These are phyloP conservation scores for Eurois occulta DNA, from an alignment of 2,888 invertebrate species.

Conservation along the genomic window DNA sequence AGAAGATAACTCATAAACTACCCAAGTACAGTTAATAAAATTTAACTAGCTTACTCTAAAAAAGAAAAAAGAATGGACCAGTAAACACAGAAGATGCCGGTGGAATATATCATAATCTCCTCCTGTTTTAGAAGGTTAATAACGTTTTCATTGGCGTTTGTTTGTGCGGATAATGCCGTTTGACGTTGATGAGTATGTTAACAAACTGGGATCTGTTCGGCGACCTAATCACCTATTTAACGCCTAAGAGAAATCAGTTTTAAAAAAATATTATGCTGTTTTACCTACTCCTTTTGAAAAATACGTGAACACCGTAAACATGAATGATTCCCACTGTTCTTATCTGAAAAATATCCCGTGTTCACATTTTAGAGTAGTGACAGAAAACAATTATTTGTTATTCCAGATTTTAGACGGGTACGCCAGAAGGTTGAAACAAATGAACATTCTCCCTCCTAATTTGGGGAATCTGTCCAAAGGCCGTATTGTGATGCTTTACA, in stretches of 20 bases:
- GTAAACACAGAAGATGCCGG: no score
- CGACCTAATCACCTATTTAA: neutral
- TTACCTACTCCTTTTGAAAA: neutral
- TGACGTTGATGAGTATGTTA: no score
- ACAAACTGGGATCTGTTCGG: no score
- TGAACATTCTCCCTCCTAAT: constrained; percentile 91
- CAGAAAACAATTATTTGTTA: constrained; percentile 14
- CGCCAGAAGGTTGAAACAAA: constrained; percentile 91
- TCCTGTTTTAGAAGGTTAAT: no score
- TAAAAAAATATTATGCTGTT: no score
- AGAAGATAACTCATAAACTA: no score
- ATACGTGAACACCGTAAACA: neutral
- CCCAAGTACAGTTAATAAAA: no score
- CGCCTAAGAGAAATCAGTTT: neutral
- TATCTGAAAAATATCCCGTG: neutral
- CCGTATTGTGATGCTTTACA: constrained; percentile 91
- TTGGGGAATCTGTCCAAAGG: constrained; percentile 90
- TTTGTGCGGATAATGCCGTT: no score
- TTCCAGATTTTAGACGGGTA: constrained; percentile 92
- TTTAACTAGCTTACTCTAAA: no score
- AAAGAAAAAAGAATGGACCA: no score
- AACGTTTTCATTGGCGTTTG: no score
- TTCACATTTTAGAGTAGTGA: neutral
- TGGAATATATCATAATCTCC: no score
- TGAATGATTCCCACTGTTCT: neutral